phyloP scores from a whole-genome alignment of 2,797 vertebrate species.

The Malurus leucopterus region DNA sequence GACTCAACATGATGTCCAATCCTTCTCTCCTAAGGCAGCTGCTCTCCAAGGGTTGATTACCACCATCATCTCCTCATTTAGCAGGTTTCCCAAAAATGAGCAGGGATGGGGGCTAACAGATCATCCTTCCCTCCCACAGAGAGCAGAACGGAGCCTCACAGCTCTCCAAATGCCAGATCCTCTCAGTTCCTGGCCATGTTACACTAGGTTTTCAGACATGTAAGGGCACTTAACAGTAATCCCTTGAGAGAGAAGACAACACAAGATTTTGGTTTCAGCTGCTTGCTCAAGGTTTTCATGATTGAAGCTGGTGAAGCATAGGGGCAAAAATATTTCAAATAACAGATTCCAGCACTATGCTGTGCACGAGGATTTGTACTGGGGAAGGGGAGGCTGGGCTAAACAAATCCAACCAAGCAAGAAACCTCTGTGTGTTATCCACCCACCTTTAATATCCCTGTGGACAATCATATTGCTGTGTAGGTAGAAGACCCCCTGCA shows the following conservation, averaged over 20 bases:
- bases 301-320: neutral
- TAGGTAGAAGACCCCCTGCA: slow-evolving; percentile 89
- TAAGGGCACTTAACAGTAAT: neutral
- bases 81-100: neutral
- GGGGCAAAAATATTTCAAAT: neutral
- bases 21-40: neutral
- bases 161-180: neutral
- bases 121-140: neutral
- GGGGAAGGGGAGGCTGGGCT: neutral
- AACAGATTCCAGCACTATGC: neutral
- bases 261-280: neutral
- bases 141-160: neutral
- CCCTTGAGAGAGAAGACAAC: neutral
- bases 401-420: neutral
- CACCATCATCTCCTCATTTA: neutral
- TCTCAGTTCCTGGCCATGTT: neutral
- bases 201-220: neutral
- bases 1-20: neutral
- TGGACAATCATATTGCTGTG: slow-evolving; percentile 96
- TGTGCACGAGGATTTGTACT: neutral
- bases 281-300: neutral
- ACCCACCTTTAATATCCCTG: slow-evolving; percentile 89
- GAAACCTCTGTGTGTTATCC: neutral
- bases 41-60: neutral
- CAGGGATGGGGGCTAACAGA: neutral